Base-by-base conservation (phyloP, 2,113 vertebrate species). In the Microcebus jonahi region DNA sequence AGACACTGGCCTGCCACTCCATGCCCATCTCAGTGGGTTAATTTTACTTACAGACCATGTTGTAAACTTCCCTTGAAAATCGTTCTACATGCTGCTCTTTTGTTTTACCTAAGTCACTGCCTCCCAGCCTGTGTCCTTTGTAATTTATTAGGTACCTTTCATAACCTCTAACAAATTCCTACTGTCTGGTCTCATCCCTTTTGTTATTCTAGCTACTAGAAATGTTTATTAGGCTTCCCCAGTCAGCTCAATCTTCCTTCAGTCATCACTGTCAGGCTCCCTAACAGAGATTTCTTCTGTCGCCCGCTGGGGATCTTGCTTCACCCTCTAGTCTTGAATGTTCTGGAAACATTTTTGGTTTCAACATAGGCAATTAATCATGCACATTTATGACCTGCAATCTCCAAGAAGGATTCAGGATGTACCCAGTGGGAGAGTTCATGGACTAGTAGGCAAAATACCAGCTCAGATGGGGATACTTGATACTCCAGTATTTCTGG, bases 301-400 rank as follows among this genome's bases (percentile, higher is more conserved):
- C 57, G 81, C 36, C 39, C 29, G 0, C 77, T 39, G 31, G 39
- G 65, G 57, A 63, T 96, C 93, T 97, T 97, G 89, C 96, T 94
- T 96, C 96, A 96, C 39, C 31, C 59, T 87, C 81, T 77, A 96
- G 48, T 97, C 68, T 86, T 86, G 83, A 96, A 95, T 83, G 79
- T 95, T 97, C 95, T 96, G 87, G 94, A 97, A 94, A 94, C 45
- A 94, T 75, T 95, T 97, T 92, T 39, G 4, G 25, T 97, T 96
- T 97, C 97, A 96, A 96, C 96, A 98, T 25, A 89, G 12, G 79
- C 91, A 94, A 95, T 98, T 97, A 97, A 97, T 98, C 93, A 97
- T 82, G 57, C 34, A 85, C 93, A 88, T 98, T 97, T 97, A 97
- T 97, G 91, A 96, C 83, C 83, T 84, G 83, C 76, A 96, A 68